Evolutionary conservation across 2,113 vertebrate species (phyloP), one percentile per base, ranked within the genome.

Genomic region (Bettongia penicillata): DNA sequence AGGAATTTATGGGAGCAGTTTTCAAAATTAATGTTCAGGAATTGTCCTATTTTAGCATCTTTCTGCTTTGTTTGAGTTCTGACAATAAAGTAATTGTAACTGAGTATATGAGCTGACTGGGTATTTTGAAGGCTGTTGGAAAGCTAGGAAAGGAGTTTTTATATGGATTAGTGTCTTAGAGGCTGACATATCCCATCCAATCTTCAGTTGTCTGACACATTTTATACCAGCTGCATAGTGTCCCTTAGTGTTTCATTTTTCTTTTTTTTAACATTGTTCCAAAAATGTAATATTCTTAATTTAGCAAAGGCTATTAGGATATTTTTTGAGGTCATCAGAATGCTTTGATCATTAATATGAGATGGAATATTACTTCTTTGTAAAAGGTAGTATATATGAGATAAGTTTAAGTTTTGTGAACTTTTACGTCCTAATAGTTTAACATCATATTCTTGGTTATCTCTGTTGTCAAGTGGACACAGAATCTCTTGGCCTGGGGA

Each of bases 191-290:
- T 37, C 31, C 28, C 28, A 37, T 55, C n/a, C 8, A 3, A 16
- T 50, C 53, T 68, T 92, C 47, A 90, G 37, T 51, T 52, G 31
- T 92, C n/a, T 1, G 51, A 57, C 3, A 52, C n/a, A 6, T 91
- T 19, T 55, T 26, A 12, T 6, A 84, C 77, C 97, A 96, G 91
- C 95, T 96, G 92, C 49, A 12, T 31, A n/a, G 43, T 97, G 94
- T 89, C 93, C 91, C 97, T 91, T 93, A 25, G 51, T 28, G 9
- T 48, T 68, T 37, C 28, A 37, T 68, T 37, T 31, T 37, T 37
- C 11, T 37, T 68, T 31, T 57, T 55, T 25, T 12, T 48, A 48
- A 26, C 24, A 57, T 57, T 57, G 55, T 28, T 23, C 26, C 55
- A 28, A 10, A 61, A 61, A 61, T 31, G 8, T 61, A 23, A 6